Conservation (phyloP, 2,888 invertebrate genomes). For the Drosophila cognata region DNA sequence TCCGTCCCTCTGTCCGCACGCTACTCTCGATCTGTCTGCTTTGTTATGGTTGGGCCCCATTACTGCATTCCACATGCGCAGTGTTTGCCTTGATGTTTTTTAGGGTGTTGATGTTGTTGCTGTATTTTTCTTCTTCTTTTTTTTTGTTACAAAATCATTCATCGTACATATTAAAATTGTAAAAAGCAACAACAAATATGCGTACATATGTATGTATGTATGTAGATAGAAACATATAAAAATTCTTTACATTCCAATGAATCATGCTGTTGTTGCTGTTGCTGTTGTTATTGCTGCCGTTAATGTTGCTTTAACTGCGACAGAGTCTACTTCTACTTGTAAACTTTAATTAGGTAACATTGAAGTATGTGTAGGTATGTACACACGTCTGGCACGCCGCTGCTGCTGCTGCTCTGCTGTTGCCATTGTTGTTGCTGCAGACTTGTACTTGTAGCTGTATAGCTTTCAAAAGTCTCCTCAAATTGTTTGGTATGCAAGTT, state of each 20-base stretch:
- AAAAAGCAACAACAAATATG: conserved; percentile 53
- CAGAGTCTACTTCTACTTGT: conserved; percentile 70
- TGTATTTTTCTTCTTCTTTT: conserved; percentile 23
- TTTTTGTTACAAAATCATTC: conserved; percentile 76
- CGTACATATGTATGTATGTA: conserved; percentile 18
- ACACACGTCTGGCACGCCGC: conserved; percentile 54
- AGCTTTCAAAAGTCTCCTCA: conserved; percentile 49
- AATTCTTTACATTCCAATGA: conserved; percentile 79
- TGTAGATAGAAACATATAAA: conserved; percentile 75
- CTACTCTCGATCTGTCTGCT: conserved; percentile 33
- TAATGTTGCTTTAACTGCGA: conserved; percentile 61
- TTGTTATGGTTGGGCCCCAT: conserved; percentile 74
- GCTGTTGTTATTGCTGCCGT: conserved; percentile 40
- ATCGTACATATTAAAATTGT: conserved; percentile 75
- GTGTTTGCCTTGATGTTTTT: conserved; percentile 80
- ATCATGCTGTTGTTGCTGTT: conserved; percentile 63
- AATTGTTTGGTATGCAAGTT: conserved; percentile 62
- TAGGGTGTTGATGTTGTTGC: conserved; percentile 64
- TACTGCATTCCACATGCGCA: conserved; percentile 80
- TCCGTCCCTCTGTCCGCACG: background rate
- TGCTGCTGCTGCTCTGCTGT: conserved; percentile 10
- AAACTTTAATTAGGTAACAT: conserved; percentile 80
- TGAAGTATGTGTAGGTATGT: conserved; percentile 70
- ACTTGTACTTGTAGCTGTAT: conserved; percentile 25
- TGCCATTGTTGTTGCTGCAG: conserved; percentile 1